Evolutionary conservation across 2,888 invertebrate genomes (phyloP).

Genomic region (Perdita meconis): DNA sequence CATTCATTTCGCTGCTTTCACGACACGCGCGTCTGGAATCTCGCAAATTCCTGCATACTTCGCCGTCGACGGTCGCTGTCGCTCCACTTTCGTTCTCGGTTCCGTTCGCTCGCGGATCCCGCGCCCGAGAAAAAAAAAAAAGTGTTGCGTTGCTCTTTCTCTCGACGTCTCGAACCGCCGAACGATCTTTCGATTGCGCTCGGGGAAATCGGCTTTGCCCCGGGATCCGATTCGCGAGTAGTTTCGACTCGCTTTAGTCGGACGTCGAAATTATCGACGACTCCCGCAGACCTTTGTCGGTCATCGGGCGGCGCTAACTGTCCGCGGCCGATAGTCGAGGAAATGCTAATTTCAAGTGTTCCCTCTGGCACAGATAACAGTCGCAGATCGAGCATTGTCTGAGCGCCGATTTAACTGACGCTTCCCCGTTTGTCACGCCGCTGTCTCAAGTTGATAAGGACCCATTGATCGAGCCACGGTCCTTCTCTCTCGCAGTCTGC

Average conservation of each 20-base stretch:
- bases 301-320: slow-evolving; percentile 12
- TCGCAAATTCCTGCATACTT: slow-evolving; percentile 33
- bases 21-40: slow-evolving; percentile 26
- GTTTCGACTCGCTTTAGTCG: slow-evolving; percentile 25
- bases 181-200: not conserved
- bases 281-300: slow-evolving; percentile 20
- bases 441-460: not conserved
- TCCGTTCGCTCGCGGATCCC: slow-evolving; percentile 7
- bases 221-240: slow-evolving; percentile 30
- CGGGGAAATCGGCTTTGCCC: slow-evolving; percentile 17
- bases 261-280: slow-evolving; percentile 30
- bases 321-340: slow-evolving; percentile 27
- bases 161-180: not conserved
- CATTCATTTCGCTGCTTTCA: slow-evolving; percentile 40
- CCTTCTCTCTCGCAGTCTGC: not conserved
- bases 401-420: not conserved
- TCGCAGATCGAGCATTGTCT: not conserved
- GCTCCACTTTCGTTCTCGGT: slow-evolving; percentile 27
- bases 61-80: not conserved
- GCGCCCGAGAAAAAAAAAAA: not conserved
- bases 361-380: slow-evolving; percentile 9
- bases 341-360: slow-evolving; percentile 36
- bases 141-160: not conserved
- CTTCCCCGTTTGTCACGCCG: slow-evolving; percentile 5
- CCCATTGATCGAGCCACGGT: slow-evolving; percentile 1